A percentile compares a stretch with the other conserved stretches of the same genome.
Evolutionary conservation across 2,888 invertebrate species (phyloP).

Genomic region (Rotaria macrura): DNA sequence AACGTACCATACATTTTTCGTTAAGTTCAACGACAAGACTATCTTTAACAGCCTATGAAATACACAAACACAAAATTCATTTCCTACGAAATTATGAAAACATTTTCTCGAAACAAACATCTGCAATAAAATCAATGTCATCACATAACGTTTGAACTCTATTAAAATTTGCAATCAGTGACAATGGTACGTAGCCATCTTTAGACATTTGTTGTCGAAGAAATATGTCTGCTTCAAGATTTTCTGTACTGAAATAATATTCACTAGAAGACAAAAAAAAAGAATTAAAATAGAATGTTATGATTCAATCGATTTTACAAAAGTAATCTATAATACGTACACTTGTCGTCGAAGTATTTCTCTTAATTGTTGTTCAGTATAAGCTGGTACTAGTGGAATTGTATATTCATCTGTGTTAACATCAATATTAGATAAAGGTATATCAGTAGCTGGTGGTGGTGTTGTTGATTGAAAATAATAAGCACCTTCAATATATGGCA

Average conservation of each 20-base stretch:
- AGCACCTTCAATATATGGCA: constrained; percentile 13
- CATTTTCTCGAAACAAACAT: background rate
- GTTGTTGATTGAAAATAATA: constrained; percentile 8
- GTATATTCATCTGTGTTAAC: background rate
- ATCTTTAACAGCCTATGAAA: constrained; percentile 20
- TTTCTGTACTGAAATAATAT: constrained; percentile 35
- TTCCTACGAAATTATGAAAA: too few species aligned
- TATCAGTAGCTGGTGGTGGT: background rate
- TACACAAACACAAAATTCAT: background rate
- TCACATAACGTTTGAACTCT: constrained; percentile 28
- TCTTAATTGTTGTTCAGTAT: constrained; percentile 11
- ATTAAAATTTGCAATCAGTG: constrained; percentile 34
- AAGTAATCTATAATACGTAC: background rate
- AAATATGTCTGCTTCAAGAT: constrained; percentile 34
- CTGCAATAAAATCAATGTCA: constrained; percentile 23
- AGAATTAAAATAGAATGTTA: too few species aligned
- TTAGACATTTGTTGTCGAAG: constrained; percentile 34
- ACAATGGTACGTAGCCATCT: constrained; percentile 34
- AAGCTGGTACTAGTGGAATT: background rate
- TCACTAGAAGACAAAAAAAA: constrained; percentile 5
- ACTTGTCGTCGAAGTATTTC: constrained; percentile 29
- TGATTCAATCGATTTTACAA: too few species aligned
- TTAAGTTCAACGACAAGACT: constrained; percentile 13
- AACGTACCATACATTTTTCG: constrained; percentile 21
- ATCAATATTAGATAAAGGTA: background rate